Percentiles rank a stretch among this genome's conserved stretches.
phyloP scores from a whole-genome alignment of 2,888 invertebrate species.

The Isoperla grammatica region DNA sequence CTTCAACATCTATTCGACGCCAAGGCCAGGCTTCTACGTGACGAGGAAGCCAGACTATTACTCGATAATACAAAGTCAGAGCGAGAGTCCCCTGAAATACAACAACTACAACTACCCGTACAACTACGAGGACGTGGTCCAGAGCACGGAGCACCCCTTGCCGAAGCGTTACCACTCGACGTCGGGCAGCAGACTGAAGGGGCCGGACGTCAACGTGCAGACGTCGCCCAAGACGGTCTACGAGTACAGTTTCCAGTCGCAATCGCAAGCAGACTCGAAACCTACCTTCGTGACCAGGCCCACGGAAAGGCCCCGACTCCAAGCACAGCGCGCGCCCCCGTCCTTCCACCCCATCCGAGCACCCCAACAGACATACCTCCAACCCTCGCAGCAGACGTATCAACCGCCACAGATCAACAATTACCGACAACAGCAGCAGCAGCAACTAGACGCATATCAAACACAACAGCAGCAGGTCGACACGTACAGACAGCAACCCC shows the following conservation, averaged over 20 bases:
- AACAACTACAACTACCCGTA: slow-evolving; percentile 27
- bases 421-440: slow-evolving; percentile 23
- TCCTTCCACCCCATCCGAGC: slow-evolving; percentile 22
- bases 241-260: slow-evolving; percentile 66
- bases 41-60: slow-evolving; percentile 30
- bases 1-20: slow-evolving; percentile 25
- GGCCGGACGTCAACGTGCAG: slow-evolving; percentile 44
- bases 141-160: slow-evolving; percentile 21
- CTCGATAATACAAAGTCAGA: slow-evolving; percentile 31
- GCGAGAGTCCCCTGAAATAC: slow-evolving; percentile 27
- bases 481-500: slow-evolving; percentile 59
- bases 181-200: background rate
- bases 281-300: slow-evolving; percentile 26
- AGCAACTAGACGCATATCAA: slow-evolving; percentile 44
- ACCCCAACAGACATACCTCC: slow-evolving; percentile 27
- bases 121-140: slow-evolving; percentile 14
- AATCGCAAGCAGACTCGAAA: slow-evolving; percentile 47
- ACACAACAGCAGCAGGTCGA: slow-evolving; percentile 51
- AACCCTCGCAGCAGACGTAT: no score
- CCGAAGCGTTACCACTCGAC: slow-evolving; percentile 37
- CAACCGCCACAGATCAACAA: no score
- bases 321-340: slow-evolving; percentile 31
- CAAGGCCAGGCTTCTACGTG: slow-evolving; percentile 33
- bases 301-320: slow-evolving; percentile 10
- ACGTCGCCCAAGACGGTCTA: slow-evolving; percentile 58